Base-by-base conservation (phyloP, 1,140 invertebrate genomes). In the Cylas formicarius region DNA sequence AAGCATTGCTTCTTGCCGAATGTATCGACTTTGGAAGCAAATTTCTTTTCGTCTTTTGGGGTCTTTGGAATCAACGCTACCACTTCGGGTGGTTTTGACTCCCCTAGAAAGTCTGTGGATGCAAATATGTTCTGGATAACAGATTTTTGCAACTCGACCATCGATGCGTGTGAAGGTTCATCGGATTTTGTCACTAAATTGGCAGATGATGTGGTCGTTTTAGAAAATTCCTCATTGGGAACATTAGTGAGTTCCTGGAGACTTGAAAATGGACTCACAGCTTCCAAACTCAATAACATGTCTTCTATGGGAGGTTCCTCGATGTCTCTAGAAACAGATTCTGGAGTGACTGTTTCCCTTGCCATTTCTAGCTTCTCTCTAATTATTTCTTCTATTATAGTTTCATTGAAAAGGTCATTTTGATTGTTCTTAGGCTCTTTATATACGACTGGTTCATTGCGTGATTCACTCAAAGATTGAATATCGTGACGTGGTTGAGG, bases 41-140 rank as follows among this genome's bases (percentile, higher is more conserved):
- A 24, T 9, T 14, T 48, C 36, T 49, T 46, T 37, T 46, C 32
- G 2, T 50, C 9, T 36, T 41, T 44, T 8, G 41, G 42, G 4
- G 44, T 50, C 49, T 57, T 59, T 1, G 53, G 54, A 14, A 57
- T 52, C 8, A 57, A 35, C 3, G 43, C 59, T 3, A 61, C 50
- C 16, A 59, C 31, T 57, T 55, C 56, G 4, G 59, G 55, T 11
- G 39, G 48, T 39, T 56, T 46, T 7, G 42, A 18, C n/a, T 38
- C 29, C n/a, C 28, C 41, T 11, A 35, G 19, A 27, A 44, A 44
- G 6, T 50, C 48, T 1, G 27, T 19, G 4, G 40, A 49, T 11
- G 14, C 24, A 45, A 45, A 37, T 40, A 40, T 40, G 32, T 47
- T 22, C 10, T 13, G 5, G 4, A 29, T 17, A 16, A 31, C n/a